Evolutionary conservation across 2,797 vertebrate genomes (phyloP), one percentile per base, ranked within the genome.

Genomic region (Pseudochaenichthys georgianus): DNA sequence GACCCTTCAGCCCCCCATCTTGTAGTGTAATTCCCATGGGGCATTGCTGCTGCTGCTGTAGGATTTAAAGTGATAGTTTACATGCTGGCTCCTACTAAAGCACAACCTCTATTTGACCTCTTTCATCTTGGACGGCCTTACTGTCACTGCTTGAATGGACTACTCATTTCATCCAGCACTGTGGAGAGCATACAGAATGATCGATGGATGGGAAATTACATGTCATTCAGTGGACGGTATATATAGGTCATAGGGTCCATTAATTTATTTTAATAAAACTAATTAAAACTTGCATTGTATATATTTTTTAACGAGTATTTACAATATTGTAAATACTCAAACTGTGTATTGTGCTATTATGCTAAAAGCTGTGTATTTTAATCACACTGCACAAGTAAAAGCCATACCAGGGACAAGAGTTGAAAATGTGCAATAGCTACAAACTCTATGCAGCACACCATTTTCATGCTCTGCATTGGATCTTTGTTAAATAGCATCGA

Each of bases 101-200:
- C 75, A 64, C 55, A 77, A 34, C 80, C 70, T 86, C 73, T 60
- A 61, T 78, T 77, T 88, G 85, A 92, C 86, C 84, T 28, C 19
- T 67, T 57, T 75, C 62, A 74, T 78, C 53, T 74, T 7, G 11
- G 31, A n/a, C 64, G 28, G 66, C 52, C 64, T 70, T n/a, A 58
- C 63, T 73, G 71, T 85, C 75, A 60, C 38, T 9, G 55, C 12
- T 77, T 65, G 31, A 82, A 77, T 67, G 53, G 69, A 64, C 78
- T 58, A 59, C 73, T 86, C 69, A 54, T 83, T 77, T 68, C 21
- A 68, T 42, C 12, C 50, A 50, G 50, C 43, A n/a, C 54, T 62
- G 73, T 58, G 45, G 53, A 69, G 34, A 78, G 52, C 38, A 59
- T 42, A 51, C 45, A 52, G 58, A 82, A 64, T 51, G 58, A 77